Base-by-base conservation (phyloP, 2,113 vertebrate species). In the Glaucomys volans region DNA sequence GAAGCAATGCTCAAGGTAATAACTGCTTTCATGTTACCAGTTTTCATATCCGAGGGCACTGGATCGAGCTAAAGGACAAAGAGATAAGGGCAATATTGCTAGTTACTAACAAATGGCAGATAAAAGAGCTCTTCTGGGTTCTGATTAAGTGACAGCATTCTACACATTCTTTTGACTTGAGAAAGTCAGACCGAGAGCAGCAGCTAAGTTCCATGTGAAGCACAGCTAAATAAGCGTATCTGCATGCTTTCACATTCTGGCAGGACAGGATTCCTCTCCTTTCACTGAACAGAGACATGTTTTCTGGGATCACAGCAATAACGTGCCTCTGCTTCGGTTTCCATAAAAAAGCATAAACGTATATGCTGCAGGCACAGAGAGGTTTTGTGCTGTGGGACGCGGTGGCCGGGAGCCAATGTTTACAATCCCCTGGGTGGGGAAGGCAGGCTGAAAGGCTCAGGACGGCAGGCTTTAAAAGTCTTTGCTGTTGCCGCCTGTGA, bases 381-480 rank as follows among this genome's bases (percentile, higher is more conserved):
- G 92, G 98, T 98, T 98, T 96, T 99, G 98, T 98, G 95, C 97
- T 90, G 86, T 93, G 98, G 98, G 98, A 94, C 87, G n/a, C 26
- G n/a, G 28, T 99, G 99, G 99, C 99, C 42, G 0, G 0, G 30
- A 98, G 99, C 99, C 99, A 98, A 98, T 99, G 99, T 99, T 99
- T 99, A 99, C 99, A 99, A 98, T 99, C 99, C 98, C 98, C 98
- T 98, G 99, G 99, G 99, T 99, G 99, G 99, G 99, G 99, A 99
- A 98, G 98, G 98, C 98, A 98, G 98, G 99, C 99, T 99, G 99
- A 99, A 99, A 99, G 98, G 98, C 98, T 98, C 98, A 98, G 98
- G 98, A 98, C 96, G 96, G 98, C 98, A 98, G 98, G 98, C 98
- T 98, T 98, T 83, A 98, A 98, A 98, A 99, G 98, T 94, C 98